phyloP scores from a whole-genome alignment of 2,888 invertebrate genomes.

The Julus scandinavius region DNA sequence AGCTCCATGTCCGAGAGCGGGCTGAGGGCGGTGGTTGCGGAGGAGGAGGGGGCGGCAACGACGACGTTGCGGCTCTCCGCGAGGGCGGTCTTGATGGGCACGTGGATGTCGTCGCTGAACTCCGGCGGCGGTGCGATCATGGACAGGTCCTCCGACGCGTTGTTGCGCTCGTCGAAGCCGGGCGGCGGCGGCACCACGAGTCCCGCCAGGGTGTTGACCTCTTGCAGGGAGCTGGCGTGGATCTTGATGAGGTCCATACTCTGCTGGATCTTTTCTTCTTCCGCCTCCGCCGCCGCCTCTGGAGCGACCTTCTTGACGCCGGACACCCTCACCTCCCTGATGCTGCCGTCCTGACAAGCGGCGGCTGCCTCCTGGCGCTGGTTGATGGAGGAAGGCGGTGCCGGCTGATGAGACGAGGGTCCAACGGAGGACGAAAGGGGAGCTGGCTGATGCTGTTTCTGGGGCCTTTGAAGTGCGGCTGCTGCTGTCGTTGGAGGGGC shows the following conservation, averaged over 20 bases:
- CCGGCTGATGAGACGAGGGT: neutral
- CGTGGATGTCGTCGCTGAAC: constrained; percentile 77
- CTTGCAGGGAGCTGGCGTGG: constrained; percentile 65
- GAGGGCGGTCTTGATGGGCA: constrained; percentile 55
- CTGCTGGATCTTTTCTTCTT: constrained; percentile 64
- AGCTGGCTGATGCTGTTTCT: neutral
- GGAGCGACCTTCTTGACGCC: neutral
- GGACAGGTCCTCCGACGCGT: constrained; percentile 53
- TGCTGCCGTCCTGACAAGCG: neutral
- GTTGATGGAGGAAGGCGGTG: constrained; percentile 51
- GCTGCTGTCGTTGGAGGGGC: neutral
- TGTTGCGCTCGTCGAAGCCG: constrained; percentile 61
- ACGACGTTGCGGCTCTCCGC: neutral
- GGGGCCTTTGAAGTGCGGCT: too few relatives aligned
- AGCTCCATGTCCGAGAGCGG: constrained; percentile 57
- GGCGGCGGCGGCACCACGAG: constrained; percentile 57
- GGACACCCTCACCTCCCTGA: neutral
- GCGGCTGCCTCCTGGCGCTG: neutral
- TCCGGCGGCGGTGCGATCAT: constrained; percentile 85
- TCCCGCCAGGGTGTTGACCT: constrained; percentile 61
- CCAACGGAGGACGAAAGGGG: neutral
- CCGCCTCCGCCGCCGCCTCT: neutral
- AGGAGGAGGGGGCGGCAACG: neutral
- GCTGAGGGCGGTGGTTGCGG: neutral
- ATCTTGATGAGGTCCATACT: constrained; percentile 64